phyloP scores from a whole-genome alignment of 2,113 vertebrate species.

The Agapornis roseicollis region DNA sequence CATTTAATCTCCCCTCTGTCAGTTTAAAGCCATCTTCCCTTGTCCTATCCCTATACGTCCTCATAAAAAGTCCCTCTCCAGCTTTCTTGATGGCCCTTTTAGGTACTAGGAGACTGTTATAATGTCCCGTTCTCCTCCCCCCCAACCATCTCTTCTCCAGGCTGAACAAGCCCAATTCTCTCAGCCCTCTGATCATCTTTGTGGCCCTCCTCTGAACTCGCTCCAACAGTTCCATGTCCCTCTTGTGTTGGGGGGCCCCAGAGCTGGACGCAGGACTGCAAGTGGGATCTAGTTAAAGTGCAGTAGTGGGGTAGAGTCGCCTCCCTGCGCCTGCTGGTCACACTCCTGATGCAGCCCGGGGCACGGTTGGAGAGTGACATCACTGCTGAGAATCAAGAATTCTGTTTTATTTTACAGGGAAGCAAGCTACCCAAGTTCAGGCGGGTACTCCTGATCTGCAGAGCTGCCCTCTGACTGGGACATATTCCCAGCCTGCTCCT shows the following conservation, averaged over 20 bases:
- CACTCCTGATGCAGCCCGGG: background rate
- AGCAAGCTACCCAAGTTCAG: fast-evolving
- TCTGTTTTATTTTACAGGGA: background rate
- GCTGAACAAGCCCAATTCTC: background rate
- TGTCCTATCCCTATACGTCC: background rate
- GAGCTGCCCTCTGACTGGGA: background rate
- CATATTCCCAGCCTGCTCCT: background rate
- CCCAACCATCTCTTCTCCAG: background rate
- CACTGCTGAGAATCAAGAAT: background rate
- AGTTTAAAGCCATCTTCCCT: background rate
- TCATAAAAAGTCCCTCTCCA: background rate
- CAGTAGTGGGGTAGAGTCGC: background rate
- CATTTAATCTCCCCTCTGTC: background rate
- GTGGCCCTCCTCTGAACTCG: background rate
- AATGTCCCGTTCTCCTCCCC: background rate
- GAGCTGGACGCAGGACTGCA: background rate
- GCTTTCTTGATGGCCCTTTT: background rate
- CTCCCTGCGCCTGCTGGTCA: background rate
- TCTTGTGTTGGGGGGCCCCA: background rate
- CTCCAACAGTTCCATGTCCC: background rate
- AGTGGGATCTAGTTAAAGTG: background rate
- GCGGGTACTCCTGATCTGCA: background rate
- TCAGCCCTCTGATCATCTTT: background rate
- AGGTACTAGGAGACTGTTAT: background rate
- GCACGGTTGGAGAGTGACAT: background rate